phyloP scores from a whole-genome alignment of 2,797 vertebrate genomes.

The Melanogrammus aeglefinus region DNA sequence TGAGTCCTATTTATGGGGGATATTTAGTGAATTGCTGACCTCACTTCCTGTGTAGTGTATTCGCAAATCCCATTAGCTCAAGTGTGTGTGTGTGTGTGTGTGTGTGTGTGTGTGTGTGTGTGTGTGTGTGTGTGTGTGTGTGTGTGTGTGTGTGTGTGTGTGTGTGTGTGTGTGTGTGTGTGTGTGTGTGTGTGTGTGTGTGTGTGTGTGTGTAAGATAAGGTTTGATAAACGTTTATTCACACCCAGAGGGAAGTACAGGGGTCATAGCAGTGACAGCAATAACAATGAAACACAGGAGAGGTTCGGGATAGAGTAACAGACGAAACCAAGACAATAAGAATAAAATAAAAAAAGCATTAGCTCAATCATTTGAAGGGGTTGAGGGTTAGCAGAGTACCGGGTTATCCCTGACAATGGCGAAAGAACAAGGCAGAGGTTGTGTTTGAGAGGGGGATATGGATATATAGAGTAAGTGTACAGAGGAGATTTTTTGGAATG shows the following conservation, averaged over 20 bases:
- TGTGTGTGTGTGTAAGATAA: not conserved
- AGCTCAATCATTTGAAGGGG: not conserved
- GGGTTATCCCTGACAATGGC: constrained; percentile 12
- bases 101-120: not conserved
- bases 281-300: too few relatives aligned
- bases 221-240: not conserved
- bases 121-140: not conserved
- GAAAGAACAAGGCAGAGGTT: not conserved
- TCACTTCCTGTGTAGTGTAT: not conserved
- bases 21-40: constrained; percentile 5
- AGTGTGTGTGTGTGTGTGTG: not conserved
- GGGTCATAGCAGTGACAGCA: too few relatives aligned
- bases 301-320: too few relatives aligned
- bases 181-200: not conserved
- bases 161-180: not conserved
- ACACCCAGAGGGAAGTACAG: too few relatives aligned
- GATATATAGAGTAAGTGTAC: too few relatives aligned
- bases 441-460: not conserved
- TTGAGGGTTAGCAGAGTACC: not conserved
- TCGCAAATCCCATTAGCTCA: too few relatives aligned
- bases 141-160: not conserved
- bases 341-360: too few relatives aligned
- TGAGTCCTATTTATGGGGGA: not conserved
- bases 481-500: not conserved
- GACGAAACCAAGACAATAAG: too few relatives aligned